Base-by-base conservation (phyloP, 2,797 vertebrate genomes). In the Danio tinwini region DNA sequence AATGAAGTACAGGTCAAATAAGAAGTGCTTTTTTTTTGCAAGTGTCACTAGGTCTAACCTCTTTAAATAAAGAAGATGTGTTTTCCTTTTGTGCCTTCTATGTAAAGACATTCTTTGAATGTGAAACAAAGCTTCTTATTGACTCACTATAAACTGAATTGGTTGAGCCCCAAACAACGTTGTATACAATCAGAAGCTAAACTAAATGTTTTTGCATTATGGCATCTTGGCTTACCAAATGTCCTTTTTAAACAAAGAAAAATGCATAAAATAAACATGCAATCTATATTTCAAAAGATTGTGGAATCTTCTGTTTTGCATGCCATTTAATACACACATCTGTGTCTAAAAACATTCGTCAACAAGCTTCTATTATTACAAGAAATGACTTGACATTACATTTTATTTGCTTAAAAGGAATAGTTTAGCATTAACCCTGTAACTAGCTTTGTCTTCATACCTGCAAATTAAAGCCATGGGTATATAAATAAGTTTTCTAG, bases 91-190 rank as follows among this genome's bases (percentile, higher is more conserved):
- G n/a, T 8, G 7, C 17, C 12, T 55, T 42, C 52, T 44, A 72
- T 72, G 39, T 72, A 72, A 72, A 72, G 50, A 9, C 52, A 37
- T 13, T 45, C 40, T 58, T 72, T 72, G 52, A 52, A 72, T 58
- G 53, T 56, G n/a, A 58, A 72, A 16, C 69, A 44, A 56, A 19
- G 52, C 37, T 70, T 50, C 16, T 53, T 40, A 17, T 17, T 37
- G 7, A 9, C 29, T 40, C 49, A 17, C 64, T 29, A 21, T 5
- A 42, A 8, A 29, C 29, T 8, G 11, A n/a, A 52, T 45, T 37
- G 14, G 21, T 6, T 10, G 64, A 13, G 5, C 12, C 67, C 7
- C 44, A 67, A 67, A 67, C 29, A 40, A 11, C 47, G 69, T 2
- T 52, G 14, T 9, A 39, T n/a, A 29, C 47, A 2, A 10, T 39